These are phyloP conservation scores for Drosophila suboccidentalis DNA, from an alignment of 2,888 invertebrate species.

Conservation along the genomic window DNA sequence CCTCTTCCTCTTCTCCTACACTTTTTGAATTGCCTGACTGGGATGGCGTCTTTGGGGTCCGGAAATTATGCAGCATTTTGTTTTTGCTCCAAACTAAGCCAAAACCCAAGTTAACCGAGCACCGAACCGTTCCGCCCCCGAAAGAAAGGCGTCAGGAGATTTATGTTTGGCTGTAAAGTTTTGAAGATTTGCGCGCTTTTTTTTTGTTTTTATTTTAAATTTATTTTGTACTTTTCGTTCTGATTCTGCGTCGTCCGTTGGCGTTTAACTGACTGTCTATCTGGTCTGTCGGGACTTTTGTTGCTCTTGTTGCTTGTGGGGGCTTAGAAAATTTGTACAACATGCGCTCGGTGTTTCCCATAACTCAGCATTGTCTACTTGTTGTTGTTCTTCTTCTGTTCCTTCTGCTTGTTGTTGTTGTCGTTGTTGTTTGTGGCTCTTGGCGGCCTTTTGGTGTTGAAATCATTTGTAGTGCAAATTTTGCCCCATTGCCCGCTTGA, in stretches of 20 bases:
- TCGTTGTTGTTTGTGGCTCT: constrained; percentile 28
- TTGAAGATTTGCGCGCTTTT: constrained; percentile 68
- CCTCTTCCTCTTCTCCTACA: constrained; percentile 19
- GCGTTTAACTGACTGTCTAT: constrained; percentile 49
- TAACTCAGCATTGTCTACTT: constrained; percentile 71
- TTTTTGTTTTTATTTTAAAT: constrained; percentile 6
- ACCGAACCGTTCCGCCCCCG: constrained; percentile 60
- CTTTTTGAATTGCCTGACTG: constrained; percentile 15
- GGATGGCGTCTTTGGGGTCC: constrained; percentile 41
- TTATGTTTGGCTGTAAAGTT: constrained; percentile 65
- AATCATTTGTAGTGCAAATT: constrained; percentile 84
- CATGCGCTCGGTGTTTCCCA: constrained; percentile 77
- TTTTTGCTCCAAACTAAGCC: constrained; percentile 56
- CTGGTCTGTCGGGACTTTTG: constrained; percentile 26
- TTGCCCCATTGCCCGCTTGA: constrained; percentile 73
- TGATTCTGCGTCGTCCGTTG: constrained; percentile 70
- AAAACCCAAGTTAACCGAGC: constrained; percentile 11
- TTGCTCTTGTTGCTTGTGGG: constrained; percentile 67
- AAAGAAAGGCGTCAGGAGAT: constrained; percentile 78
- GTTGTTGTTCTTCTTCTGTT: constrained; percentile 8
- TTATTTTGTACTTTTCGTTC: constrained; percentile 32
- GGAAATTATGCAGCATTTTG: constrained; percentile 80
- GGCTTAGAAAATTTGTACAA: constrained; percentile 76
- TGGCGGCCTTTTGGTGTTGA: constrained; percentile 82
- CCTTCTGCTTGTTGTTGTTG: not conserved